Evolutionary conservation across 2,113 vertebrate species (phyloP), one percentile per base, ranked within the genome.

Genomic region (Hemiprocne comata): DNA sequence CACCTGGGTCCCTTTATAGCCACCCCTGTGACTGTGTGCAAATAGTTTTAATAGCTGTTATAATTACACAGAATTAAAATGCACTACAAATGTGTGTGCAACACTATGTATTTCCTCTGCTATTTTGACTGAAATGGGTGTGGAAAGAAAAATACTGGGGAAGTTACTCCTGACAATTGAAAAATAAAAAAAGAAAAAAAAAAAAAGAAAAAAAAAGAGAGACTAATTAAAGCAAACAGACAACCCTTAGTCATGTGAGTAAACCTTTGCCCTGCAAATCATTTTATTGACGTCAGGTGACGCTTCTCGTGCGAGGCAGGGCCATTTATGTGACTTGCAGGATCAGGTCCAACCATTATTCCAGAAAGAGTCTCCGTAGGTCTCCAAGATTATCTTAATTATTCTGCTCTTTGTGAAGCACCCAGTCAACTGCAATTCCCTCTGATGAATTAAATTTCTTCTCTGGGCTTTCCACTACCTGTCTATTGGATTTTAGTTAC

Each of bases 231-330:
- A 79, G 50, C 33, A 70, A 89, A 70, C n/a, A 33, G 38, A 54
- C 40, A 87, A 94, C 60, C 33, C 74, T 85, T 36, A 20, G 85
- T 84, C 83, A 74, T 42, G 19, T 83, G 83, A 95, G 55, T 82
- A 95, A 96, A 85, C 70, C 79, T 79, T 71, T 94, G 46, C 85
- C 21, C 61, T 81, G 87, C 9, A 85, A 87, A 91, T 82, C 36
- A 81, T 85, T 94, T 91, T 60, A 79, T 38, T 97, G 96, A 95
- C 9, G 3, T 97, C 93, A 94, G 83, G 82, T 81, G 33, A 85
- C 1, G 0, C 33, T 93, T 72, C 6, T 11, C 44, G 9, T 69
- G 60, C 25, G 19, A 73, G 81, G 55, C 69, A 90, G 70, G 73
- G 78, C 92, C 90, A 93, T 40, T 87, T 62, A 33, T 2, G 4